Evolutionary conservation across 2,888 invertebrate genomes (phyloP).

Genomic region (Tachina fera): DNA sequence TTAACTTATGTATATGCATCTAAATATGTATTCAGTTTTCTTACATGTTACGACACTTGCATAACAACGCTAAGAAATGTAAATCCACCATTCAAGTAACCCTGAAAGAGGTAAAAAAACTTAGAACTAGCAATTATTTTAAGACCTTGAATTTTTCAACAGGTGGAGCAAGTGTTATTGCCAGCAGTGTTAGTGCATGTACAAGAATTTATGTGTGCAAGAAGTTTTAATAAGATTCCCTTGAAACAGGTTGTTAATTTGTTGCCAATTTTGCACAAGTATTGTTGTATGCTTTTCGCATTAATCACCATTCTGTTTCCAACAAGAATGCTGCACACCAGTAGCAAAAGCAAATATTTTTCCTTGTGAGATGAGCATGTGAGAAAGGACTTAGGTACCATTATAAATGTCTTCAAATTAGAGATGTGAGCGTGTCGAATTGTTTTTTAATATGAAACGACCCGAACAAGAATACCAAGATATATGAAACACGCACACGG

Average conservation of each 20-base stretch:
- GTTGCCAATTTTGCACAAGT: conserved; percentile 11
- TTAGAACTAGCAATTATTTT: conserved; percentile 29
- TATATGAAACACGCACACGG: too few relatives aligned
- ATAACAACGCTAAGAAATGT: background rate
- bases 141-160: conserved; percentile 34
- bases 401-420: too few relatives aligned
- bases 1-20: background rate
- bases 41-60: background rate
- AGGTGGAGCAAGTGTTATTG: conserved; percentile 20
- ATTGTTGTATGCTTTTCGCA: too few relatives aligned
- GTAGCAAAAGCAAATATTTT: too few relatives aligned
- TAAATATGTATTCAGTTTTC: background rate
- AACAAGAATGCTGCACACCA: background rate
- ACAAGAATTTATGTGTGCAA: conserved; percentile 10
- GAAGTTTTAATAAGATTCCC: conserved; percentile 34
- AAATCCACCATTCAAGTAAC: conserved; percentile 13
- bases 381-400: too few relatives aligned
- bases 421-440: too few relatives aligned
- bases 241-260: conserved; percentile 20
- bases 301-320: background rate
- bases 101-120: background rate
- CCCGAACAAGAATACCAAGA: too few relatives aligned
- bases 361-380: too few relatives aligned
- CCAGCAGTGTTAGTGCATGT: background rate
- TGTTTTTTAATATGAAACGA: too few relatives aligned